Evolutionary conservation across 1,140 invertebrate genomes (phyloP).

Genomic region (Phymastichus coffea): DNA sequence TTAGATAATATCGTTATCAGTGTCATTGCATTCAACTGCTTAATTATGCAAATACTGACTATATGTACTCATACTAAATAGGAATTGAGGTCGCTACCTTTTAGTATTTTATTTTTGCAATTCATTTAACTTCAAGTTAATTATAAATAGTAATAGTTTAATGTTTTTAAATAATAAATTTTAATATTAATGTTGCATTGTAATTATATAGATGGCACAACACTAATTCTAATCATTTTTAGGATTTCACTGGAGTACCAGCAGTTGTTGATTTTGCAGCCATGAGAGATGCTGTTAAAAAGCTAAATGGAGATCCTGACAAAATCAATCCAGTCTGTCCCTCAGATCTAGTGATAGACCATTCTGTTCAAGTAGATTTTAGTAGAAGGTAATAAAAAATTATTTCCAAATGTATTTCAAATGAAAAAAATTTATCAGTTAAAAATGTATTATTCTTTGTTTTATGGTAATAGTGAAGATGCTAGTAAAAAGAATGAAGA

Average conservation of each 20-base stretch:
- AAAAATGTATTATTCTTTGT: neutral
- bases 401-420: neutral
- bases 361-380: constrained; percentile 97
- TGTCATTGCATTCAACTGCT: neutral
- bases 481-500: constrained; percentile 92
- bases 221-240: too few species aligned
- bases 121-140: too few species aligned
- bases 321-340: constrained; percentile 97
- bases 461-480: constrained; percentile 67
- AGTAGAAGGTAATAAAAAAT: constrained; percentile 67
- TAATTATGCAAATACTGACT: neutral
- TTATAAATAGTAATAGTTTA: too few species aligned
- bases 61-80: too few species aligned
- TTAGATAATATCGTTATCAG: neutral
- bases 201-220: too few species aligned
- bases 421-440: neutral
- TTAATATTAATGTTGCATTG: too few species aligned
- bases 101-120: too few species aligned
- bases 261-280: constrained; percentile 98
- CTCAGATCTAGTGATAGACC: constrained; percentile 96
- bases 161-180: too few species aligned
- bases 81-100: too few species aligned
- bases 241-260: constrained; percentile 96
- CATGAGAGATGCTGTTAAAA: constrained; percentile 93
- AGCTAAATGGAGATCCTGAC: constrained; percentile 83